Evolutionary conservation across 2,888 invertebrate genomes (phyloP), one percentile per base, ranked within the genome.

Genomic region (Deilephila elpenor): DNA sequence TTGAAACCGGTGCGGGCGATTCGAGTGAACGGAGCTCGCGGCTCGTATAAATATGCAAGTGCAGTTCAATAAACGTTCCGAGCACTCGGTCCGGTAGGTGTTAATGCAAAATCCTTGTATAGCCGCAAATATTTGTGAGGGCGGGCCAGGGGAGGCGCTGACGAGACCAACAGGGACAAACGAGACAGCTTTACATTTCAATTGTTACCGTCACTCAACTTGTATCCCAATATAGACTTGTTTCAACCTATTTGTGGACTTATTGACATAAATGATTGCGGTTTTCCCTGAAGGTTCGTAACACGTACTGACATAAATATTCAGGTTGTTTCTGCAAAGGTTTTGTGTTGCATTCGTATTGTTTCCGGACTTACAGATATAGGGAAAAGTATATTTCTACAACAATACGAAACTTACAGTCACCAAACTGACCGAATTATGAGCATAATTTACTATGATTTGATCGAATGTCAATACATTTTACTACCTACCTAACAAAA

Each of bases 81-180:
- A 83, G 82, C 80, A 80, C 83, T 79, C 83, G 82, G 80, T 79
- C 82, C 82, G 78, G 87, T 88, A 83, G 84, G 86, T 85, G 88
- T 86, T 91, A 92, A 92, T 92, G 92, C 89, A 84, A 90, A 90
- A 90, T 82, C 85, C 90, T 82, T 92, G 91, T 92, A 84, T 78
- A 82, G 81, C 83, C 77, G 82, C 84, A 86, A 89, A 89, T 90
- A 89, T 91, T 89, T 87, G 88, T 83, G 87, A 86, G 88, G 88
- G 88, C 86, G 86, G 86, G 78, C 44, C 70, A 74, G 84, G 80
- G 75, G 79, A 81, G 79, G 77, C 67, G 25, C 14, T 59, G 70
- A 70, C 32, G n/a, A 34, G 8, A 37, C 51, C 20, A 32, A 44
- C 8, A 32, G 34, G 34, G 60, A 70, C 61, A 70, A 59, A 51